Evolutionary conservation across 2,888 invertebrate genomes (phyloP).

Genomic region (Altica lythri): DNA sequence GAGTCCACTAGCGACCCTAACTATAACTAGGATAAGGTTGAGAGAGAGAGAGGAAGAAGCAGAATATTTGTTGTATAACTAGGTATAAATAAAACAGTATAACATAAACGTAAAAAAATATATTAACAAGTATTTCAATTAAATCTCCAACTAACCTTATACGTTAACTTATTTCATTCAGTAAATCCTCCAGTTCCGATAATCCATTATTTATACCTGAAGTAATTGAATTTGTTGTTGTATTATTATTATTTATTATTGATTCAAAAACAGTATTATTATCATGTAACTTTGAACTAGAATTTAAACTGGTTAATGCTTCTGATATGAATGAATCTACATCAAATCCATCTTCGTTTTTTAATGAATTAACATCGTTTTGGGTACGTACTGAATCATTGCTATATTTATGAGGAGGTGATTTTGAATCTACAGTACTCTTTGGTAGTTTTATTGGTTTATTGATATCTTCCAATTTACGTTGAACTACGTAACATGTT

Average conservation of each 20-base stretch:
- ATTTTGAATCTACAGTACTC: too few relatives aligned
- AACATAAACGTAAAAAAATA: too few relatives aligned
- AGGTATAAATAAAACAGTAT: too few relatives aligned
- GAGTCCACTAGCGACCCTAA: too few relatives aligned
- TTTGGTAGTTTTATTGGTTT: too few relatives aligned
- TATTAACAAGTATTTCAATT: too few relatives aligned
- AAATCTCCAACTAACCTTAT: too few relatives aligned
- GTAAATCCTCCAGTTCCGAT: conserved; percentile 5
- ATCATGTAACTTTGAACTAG: background rate
- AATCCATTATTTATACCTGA: background rate
- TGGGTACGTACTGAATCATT: background rate
- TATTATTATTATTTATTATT: background rate
- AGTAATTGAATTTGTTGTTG: background rate
- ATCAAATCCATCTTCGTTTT: conserved; percentile 2
- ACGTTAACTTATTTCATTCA: background rate
- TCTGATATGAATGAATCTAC: conserved; percentile 10
- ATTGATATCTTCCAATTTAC: conserved; percentile 35
- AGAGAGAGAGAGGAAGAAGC: too few relatives aligned
- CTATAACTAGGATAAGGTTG: too few relatives aligned
- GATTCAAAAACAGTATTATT: background rate
- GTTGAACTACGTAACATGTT: conserved; percentile 35
- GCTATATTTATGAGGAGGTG: too few relatives aligned
- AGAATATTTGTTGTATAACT: too few relatives aligned
- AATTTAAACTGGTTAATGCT: conserved; percentile 6
- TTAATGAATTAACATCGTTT: background rate